Conservation (phyloP, 2,888 invertebrate genomes). For the Eristalis pertinax region DNA sequence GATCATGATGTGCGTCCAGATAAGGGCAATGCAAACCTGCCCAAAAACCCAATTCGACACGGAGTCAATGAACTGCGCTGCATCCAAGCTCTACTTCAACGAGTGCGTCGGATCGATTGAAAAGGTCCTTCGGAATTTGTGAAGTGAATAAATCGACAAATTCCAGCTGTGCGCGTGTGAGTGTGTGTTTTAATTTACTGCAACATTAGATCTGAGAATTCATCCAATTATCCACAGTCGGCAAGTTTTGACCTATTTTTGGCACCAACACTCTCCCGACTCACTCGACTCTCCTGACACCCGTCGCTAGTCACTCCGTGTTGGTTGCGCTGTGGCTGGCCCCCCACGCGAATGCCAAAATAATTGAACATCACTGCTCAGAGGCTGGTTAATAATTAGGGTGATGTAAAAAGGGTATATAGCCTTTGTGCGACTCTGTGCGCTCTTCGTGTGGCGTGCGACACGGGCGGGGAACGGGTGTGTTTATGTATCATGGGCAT, state of each 20-base stretch:
- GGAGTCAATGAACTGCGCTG: neutral
- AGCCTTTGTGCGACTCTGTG: conserved; percentile 32
- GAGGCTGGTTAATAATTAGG: conserved; percentile 47
- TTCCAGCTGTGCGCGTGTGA: neutral
- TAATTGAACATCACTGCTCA: conserved; percentile 59
- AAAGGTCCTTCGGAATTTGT: conserved; percentile 7
- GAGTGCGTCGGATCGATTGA: conserved; percentile 37
- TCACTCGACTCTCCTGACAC: no score
- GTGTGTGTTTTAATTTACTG: conserved; percentile 24
- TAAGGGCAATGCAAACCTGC: conserved; percentile 35
- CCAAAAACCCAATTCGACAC: neutral
- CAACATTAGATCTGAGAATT: neutral
- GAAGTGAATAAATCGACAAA: neutral
- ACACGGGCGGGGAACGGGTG: neutral
- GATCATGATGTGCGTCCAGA: conserved; percentile 40
- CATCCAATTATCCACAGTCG: conserved; percentile 21
- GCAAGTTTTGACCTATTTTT: neutral
- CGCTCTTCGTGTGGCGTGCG: neutral
- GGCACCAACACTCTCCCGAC: neutral
- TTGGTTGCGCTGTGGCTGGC: conserved; percentile 19
- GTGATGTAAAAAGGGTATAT: conserved; percentile 23
- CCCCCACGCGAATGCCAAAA: conserved; percentile 57
- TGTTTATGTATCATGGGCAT: conserved; percentile 23
- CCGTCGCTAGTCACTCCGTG: no score
- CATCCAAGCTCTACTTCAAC: conserved; percentile 10